These are phyloP conservation scores for Hoplostethus mediterraneus DNA, from an alignment of 2,797 vertebrate species.

Conservation along the genomic window DNA sequence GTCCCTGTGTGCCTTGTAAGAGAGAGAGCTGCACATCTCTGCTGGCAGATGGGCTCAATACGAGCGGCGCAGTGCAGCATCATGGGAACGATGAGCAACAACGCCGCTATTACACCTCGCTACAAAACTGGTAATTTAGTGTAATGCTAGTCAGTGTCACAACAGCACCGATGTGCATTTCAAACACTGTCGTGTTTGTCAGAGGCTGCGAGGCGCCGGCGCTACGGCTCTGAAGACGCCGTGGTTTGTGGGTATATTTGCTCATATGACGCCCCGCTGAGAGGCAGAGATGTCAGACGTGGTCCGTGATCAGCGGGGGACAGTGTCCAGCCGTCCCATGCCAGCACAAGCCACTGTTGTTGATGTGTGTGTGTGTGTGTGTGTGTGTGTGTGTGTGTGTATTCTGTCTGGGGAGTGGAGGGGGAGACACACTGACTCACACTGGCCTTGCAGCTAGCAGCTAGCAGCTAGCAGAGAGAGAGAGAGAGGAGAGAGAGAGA, in stretches of 20 bases:
- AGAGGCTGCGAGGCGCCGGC: constrained; percentile 13
- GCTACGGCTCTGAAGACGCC: constrained; percentile 21
- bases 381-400: background rate
- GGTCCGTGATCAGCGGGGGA: constrained; percentile 55
- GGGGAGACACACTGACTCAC: constrained; percentile 57
- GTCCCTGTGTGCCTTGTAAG: constrained; percentile 31
- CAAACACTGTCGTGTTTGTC: constrained; percentile 54
- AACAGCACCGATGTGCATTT: constrained; percentile 62
- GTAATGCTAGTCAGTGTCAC: constrained; percentile 74
- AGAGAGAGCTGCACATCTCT: constrained; percentile 43
- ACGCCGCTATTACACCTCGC: constrained; percentile 61
- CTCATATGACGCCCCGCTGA: constrained; percentile 25
- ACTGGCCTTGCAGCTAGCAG: background rate
- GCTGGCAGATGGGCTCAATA: constrained; percentile 50
- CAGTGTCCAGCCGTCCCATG: constrained; percentile 58
- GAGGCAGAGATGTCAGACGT: constrained; percentile 62
- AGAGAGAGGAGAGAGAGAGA: constrained; percentile 11
- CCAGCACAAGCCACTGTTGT: constrained; percentile 46
- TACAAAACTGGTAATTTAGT: constrained; percentile 64
- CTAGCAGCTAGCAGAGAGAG: background rate
- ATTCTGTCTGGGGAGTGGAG: constrained; percentile 23
- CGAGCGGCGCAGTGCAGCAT: constrained; percentile 24
- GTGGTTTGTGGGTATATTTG: constrained; percentile 6
- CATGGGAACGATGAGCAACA: constrained; percentile 57
- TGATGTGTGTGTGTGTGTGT: background rate